Percentiles rank a stretch among this genome's conserved stretches.
Conservation (phyloP, 2,113 vertebrate genomes). For the Origma solitaria region DNA sequence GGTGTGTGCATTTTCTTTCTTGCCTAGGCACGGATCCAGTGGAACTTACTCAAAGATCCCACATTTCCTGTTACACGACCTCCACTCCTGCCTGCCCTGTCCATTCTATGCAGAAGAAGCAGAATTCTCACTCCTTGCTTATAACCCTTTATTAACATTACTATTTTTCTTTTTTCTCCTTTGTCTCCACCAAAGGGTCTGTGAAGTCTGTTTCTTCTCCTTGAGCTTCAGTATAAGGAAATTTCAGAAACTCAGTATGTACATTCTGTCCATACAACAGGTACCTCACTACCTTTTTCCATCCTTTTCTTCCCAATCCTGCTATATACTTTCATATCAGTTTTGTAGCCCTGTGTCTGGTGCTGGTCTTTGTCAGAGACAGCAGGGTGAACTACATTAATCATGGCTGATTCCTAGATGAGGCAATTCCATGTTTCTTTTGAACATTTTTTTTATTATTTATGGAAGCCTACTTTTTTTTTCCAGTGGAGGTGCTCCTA, state of each 20-base stretch:
- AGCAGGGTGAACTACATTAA: neutral
- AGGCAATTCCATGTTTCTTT: neutral
- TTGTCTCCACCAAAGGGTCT: neutral
- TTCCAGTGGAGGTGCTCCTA: neutral
- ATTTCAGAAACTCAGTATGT: neutral
- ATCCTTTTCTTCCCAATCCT: neutral
- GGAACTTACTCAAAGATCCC: neutral
- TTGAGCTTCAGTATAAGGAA: neutral
- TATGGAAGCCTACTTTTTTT: neutral
- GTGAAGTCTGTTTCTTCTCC: neutral
- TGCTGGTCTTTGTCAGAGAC: constrained; percentile 17
- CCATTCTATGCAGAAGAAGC: neutral
- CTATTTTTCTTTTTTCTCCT: neutral
- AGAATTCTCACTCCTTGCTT: neutral
- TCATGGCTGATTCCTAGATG: neutral
- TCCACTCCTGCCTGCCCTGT: neutral
- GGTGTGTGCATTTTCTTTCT: neutral
- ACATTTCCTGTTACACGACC: neutral
- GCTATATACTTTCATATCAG: neutral
- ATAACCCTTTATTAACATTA: neutral
- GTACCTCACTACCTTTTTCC: neutral
- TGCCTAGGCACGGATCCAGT: neutral
- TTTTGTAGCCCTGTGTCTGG: neutral
- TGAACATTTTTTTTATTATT: neutral
- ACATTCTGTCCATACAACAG: neutral